Evolutionary conservation across 2,888 invertebrate genomes (phyloP).

Genomic region (Autographa gamma): DNA sequence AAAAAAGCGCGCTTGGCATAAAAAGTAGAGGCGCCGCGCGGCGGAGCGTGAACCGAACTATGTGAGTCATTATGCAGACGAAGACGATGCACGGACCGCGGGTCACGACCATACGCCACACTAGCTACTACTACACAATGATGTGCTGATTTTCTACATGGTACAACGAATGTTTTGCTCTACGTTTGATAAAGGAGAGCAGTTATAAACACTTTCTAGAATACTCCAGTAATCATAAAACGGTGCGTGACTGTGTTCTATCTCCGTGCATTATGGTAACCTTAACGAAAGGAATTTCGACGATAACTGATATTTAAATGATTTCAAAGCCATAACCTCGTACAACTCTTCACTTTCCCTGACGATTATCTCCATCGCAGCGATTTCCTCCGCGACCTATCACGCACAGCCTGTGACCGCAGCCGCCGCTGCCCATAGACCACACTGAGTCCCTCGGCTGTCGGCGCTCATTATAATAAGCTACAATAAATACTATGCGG

Average conservation of each 20-base stretch:
- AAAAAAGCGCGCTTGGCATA: slow-evolving; percentile 42
- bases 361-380: slow-evolving; percentile 26
- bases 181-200: background rate
- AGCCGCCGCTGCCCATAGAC: slow-evolving; percentile 25
- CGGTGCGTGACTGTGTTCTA: background rate
- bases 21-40: slow-evolving; percentile 47
- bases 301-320: background rate
- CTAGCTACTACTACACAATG: background rate
- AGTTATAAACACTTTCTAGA: background rate
- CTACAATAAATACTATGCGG: slow-evolving; percentile 42
- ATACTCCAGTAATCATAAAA: background rate
- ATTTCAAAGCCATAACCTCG: slow-evolving; percentile 9
- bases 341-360: slow-evolving; percentile 38
- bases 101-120: slow-evolving; percentile 1
- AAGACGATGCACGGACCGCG: slow-evolving; percentile 20
- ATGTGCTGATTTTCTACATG: background rate
- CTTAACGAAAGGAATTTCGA: background rate
- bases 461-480: slow-evolving; percentile 15
- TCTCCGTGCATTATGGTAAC: background rate
- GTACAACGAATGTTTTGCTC: background rate
- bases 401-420: slow-evolving; percentile 40
- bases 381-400: slow-evolving; percentile 29
- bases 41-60: slow-evolving; percentile 40
- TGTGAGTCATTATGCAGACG: slow-evolving; percentile 29
- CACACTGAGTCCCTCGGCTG: slow-evolving; percentile 18